These are phyloP conservation scores for Lycia hirtaria DNA, from an alignment of 2,888 invertebrate genomes.

Conservation along the genomic window DNA sequence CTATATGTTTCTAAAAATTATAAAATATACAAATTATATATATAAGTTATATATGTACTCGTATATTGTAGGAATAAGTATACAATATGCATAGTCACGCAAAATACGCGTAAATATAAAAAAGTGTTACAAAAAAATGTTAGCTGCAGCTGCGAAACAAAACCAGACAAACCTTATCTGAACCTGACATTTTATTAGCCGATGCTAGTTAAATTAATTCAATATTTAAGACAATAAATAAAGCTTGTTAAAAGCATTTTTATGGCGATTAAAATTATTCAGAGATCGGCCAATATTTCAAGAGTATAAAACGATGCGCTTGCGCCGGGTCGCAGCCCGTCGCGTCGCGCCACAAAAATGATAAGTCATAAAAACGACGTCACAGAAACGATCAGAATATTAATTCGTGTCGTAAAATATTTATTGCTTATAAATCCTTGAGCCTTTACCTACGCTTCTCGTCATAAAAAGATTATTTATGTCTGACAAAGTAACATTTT, in stretches of 20 bases:
- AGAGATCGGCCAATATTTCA: conserved; percentile 74
- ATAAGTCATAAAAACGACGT: conserved; percentile 85
- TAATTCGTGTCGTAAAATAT: conserved; percentile 85
- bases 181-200: conserved; percentile 45
- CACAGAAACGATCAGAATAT: conserved; percentile 85
- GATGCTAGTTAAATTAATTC: conserved; percentile 62
- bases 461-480: conserved; percentile 86
- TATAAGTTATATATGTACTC: too few species aligned
- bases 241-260: conserved; percentile 76
- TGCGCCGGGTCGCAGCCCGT: conserved; percentile 54
- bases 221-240: conserved; percentile 73
- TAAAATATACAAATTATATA: too few species aligned
- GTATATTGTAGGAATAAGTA: too few species aligned
- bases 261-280: conserved; percentile 76
- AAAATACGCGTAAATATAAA: neutral
- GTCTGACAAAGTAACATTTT: conserved; percentile 83
- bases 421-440: conserved; percentile 85
- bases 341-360: conserved; percentile 81
- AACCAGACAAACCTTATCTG: conserved; percentile 35
- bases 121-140: conserved; percentile 14
- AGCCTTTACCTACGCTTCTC: conserved; percentile 84
- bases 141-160: conserved; percentile 24
- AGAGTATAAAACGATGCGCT: conserved; percentile 62
- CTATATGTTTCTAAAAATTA: too few species aligned
- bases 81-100: neutral